Evolutionary conservation across 2,113 vertebrate species (phyloP).

Genomic region (Mus spicilegus): DNA sequence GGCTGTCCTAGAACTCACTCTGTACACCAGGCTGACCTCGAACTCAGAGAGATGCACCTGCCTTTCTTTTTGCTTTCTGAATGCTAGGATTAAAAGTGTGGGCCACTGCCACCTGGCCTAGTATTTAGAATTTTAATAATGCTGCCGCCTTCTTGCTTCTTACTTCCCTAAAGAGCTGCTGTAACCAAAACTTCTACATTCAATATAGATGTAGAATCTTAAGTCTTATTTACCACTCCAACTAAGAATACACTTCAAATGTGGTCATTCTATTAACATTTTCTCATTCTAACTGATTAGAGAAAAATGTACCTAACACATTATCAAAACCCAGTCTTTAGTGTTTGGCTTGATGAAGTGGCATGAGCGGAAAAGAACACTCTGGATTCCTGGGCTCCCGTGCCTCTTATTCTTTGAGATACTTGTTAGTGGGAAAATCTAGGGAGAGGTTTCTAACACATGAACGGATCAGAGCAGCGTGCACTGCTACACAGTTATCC

Average conservation of each 20-base stretch:
- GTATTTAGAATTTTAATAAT: background rate
- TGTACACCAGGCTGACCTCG: no score
- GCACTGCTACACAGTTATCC: background rate
- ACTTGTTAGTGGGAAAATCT: background rate
- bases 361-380: background rate
- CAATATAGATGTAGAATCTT: background rate
- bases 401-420: background rate
- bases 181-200: background rate
- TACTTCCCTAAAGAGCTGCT: background rate
- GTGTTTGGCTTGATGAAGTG: background rate
- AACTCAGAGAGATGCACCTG: no score
- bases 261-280: background rate
- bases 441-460: background rate
- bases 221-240: background rate
- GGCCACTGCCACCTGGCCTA: no score
- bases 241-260: background rate
- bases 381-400: slow-evolving; percentile 41
- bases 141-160: background rate
- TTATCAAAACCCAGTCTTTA: background rate
- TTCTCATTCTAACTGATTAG: slow-evolving; percentile 39
- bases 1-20: no score
- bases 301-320: slow-evolving; percentile 38
- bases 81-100: no score
- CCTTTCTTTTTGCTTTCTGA: no score
- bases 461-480: background rate